Conservation (phyloP, 2,888 invertebrate species). For the Calameuta filiformis region DNA sequence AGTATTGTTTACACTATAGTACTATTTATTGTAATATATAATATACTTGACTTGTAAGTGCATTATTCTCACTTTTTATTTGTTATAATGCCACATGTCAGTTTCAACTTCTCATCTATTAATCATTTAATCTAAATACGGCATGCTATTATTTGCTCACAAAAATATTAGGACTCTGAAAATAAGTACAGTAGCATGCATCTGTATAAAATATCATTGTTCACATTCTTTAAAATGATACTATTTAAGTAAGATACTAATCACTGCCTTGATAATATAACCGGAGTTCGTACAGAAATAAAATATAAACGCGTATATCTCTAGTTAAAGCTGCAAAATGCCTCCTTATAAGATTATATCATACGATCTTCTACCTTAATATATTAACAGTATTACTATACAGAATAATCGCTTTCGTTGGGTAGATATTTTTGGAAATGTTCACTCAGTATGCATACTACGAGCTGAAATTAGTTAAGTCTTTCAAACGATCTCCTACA, state of each 20-base stretch:
- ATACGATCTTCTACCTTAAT: conserved; percentile 1
- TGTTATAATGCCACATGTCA: not conserved
- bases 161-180: not conserved
- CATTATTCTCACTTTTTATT: not conserved
- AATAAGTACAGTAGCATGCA: not conserved
- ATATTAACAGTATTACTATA: conserved; percentile 1
- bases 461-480: conserved; percentile 48
- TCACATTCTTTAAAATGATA: conserved; percentile 3
- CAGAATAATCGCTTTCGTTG: conserved; percentile 4
- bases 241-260: conserved; percentile 20
- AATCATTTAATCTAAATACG: not conserved
- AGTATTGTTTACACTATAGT: conserved; percentile 9
- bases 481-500: conserved; percentile 59
- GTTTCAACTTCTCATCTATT: not conserved
- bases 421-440: conserved; percentile 14
- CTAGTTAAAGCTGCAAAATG: conserved; percentile 20
- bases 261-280: conserved; percentile 10
- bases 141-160: not conserved
- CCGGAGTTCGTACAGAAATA: conserved; percentile 15
- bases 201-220: not conserved
- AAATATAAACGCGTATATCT: conserved; percentile 9
- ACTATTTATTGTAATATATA: conserved; percentile 2
- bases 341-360: conserved; percentile 10
- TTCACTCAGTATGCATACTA: conserved; percentile 4
- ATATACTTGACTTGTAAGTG: conserved; percentile 7